phyloP scores from a whole-genome alignment of 2,888 invertebrate species.

The Nowickia ferox region DNA sequence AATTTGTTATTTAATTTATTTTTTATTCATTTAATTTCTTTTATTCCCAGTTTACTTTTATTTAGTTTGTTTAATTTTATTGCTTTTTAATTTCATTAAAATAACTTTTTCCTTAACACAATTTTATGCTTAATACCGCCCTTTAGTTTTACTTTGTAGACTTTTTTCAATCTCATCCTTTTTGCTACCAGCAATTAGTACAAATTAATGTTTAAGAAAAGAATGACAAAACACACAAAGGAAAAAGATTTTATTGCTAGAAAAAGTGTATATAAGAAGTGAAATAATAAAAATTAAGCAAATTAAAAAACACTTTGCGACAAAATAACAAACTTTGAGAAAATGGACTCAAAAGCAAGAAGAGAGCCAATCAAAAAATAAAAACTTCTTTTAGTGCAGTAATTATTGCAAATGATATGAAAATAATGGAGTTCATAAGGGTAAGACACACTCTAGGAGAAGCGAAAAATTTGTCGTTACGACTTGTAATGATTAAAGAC shows the following conservation, averaged over 20 bases:
- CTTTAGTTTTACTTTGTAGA: not conserved
- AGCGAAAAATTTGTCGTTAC: too few relatives aligned
- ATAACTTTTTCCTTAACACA: not conserved
- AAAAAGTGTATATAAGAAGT: not conserved
- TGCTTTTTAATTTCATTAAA: slow-evolving; percentile 7
- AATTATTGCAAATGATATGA: not conserved
- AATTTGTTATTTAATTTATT: too few relatives aligned
- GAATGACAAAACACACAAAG: not conserved
- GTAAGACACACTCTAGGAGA: too few relatives aligned
- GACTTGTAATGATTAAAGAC: too few relatives aligned
- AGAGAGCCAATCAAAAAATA: not conserved
- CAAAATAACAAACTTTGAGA: slow-evolving; percentile 25
- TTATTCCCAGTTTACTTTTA: not conserved
- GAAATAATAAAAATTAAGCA: not conserved
- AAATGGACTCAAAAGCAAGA: slow-evolving; percentile 27
- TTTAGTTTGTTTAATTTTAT: slow-evolving; percentile 16
- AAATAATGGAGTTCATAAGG: not conserved
- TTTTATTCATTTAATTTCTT: not conserved
- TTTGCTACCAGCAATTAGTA: slow-evolving; percentile 41
- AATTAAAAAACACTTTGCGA: slow-evolving; percentile 7
- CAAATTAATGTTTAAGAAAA: slow-evolving; percentile 39
- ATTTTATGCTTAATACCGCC: not conserved
- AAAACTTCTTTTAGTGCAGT: not conserved
- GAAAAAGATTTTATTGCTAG: not conserved
- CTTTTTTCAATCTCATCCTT: not conserved